These are phyloP conservation scores for Caenorhabditis sp. DNA, from an alignment of 2,888 invertebrate genomes.

Conservation along the genomic window DNA sequence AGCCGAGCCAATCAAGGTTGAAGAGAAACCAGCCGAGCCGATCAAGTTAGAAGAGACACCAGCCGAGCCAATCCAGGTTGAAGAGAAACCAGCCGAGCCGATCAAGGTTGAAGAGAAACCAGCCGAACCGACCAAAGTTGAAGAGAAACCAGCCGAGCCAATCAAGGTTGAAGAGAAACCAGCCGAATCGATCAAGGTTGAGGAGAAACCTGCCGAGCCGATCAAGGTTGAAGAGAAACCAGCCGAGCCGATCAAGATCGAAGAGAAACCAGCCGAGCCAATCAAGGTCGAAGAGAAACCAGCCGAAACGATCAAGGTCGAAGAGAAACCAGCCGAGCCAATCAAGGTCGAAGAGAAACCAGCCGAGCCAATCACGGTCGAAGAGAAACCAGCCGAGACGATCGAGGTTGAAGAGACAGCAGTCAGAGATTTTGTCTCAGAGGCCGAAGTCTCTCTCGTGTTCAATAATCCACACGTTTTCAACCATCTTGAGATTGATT, in stretches of 20 bases:
- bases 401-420: conserved; percentile 9
- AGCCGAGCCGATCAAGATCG: background rate
- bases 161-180: conserved; percentile 4
- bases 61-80: too few species aligned
- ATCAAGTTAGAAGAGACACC: too few species aligned
- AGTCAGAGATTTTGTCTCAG: background rate
- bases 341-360: conserved; percentile 1
- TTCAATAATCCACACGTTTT: background rate
- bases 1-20: conserved; percentile 1
- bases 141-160: too few species aligned
- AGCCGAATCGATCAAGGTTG: conserved; percentile 1
- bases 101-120: too few species aligned
- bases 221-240: conserved; percentile 2
- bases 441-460: background rate
- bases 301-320: background rate
- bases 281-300: too few species aligned
- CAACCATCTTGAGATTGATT: conserved; percentile 3
- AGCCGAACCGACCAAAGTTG: too few species aligned
- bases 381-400: too few species aligned
- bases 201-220: conserved; percentile 2
- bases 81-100: too few species aligned
- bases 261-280: background rate
- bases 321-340: background rate
- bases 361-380: too few species aligned
- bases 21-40: conserved; percentile 5